Conservation (phyloP, 2,113 vertebrate species). For the Hydropotes inermis region DNA sequence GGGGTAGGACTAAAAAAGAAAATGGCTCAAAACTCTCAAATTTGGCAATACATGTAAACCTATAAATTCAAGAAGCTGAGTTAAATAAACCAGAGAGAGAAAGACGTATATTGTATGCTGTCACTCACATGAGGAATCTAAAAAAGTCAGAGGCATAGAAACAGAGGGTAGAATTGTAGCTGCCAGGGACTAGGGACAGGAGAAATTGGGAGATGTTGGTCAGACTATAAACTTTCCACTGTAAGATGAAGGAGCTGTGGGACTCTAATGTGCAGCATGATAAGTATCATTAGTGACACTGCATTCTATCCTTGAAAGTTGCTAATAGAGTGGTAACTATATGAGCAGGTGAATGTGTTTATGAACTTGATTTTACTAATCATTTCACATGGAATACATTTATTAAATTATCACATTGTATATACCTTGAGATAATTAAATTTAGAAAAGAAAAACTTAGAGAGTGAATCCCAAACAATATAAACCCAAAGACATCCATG, state of each 20-base stretch:
- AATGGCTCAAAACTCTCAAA: background rate
- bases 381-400: background rate
- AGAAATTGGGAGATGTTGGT: background rate
- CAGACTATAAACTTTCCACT: background rate
- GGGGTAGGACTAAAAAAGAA: background rate
- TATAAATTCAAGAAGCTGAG: background rate
- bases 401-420: background rate
- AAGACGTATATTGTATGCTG: background rate
- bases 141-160: background rate
- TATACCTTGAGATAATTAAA: background rate
- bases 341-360: background rate
- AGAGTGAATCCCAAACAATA: background rate
- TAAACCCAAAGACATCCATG: background rate
- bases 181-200: background rate
- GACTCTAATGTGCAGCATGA: background rate
- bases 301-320: background rate
- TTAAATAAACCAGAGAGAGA: background rate
- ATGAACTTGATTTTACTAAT: background rate
- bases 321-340: background rate
- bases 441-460: background rate
- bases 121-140: background rate
- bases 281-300: background rate
- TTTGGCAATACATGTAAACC: background rate
- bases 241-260: background rate
- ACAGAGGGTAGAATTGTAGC: background rate